Evolutionary conservation across 2,113 vertebrate species (phyloP).

Genomic region (Pantherophis guttatus): DNA sequence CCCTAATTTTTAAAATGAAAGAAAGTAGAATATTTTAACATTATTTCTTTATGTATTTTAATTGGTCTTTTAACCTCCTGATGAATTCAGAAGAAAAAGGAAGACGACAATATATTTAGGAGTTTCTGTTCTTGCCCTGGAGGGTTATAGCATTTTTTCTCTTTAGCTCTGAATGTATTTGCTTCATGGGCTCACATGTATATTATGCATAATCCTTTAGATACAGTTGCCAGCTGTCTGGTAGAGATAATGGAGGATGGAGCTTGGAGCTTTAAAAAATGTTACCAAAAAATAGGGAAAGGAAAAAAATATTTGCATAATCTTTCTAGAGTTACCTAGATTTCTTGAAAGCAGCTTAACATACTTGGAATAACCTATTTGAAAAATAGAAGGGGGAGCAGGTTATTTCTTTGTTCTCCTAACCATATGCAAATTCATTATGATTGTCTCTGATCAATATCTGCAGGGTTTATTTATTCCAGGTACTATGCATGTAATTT

Average conservation of each 20-base stretch:
- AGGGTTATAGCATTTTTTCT: constrained; percentile 50
- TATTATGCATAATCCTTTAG: constrained; percentile 88
- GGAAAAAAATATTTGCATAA: constrained; percentile 74
- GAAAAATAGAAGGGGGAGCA: constrained; percentile 55
- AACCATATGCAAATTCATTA: constrained; percentile 33
- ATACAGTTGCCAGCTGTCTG: constrained; percentile 89
- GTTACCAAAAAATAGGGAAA: constrained; percentile 61
- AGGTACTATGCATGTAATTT: constrained; percentile 20
- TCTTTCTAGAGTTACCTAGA: constrained; percentile 68
- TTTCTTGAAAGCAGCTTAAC: constrained; percentile 72
- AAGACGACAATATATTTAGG: constrained; percentile 50
- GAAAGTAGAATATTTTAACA: not conserved
- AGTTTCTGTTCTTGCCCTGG: constrained; percentile 49
- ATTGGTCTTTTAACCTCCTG: constrained; percentile 37
- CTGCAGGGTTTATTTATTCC: constrained; percentile 35
- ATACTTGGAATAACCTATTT: constrained; percentile 71
- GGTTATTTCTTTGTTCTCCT: constrained; percentile 24
- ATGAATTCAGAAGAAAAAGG: constrained; percentile 45
- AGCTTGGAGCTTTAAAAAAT: constrained; percentile 66
- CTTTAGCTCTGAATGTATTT: constrained; percentile 56
- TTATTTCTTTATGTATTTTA: not conserved
- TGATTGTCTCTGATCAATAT: constrained; percentile 33
- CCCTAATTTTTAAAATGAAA: constrained; percentile 1
- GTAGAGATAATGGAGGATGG: constrained; percentile 84
- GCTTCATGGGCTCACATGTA: constrained; percentile 49